A percentile compares a stretch with the other conserved stretches of the same genome.
Evolutionary conservation across 1,140 invertebrate genomes (phyloP).

Genomic region (Argopecten irradians): DNA sequence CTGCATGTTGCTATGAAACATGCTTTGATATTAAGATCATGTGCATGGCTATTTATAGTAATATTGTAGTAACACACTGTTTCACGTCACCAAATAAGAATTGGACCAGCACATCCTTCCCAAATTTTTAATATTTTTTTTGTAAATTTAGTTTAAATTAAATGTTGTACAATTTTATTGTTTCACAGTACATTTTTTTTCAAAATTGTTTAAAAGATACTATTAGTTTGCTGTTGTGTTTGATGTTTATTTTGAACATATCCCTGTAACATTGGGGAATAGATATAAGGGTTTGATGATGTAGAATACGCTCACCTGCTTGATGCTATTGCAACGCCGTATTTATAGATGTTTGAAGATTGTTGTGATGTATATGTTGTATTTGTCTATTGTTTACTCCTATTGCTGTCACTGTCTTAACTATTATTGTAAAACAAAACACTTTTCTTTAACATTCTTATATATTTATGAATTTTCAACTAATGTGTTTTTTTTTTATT

Average conservation of each 20-base stretch:
- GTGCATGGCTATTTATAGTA: conserved; percentile 22
- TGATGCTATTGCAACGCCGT: not conserved
- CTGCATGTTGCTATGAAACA: conserved; percentile 9
- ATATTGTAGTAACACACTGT: not conserved
- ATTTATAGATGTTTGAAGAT: not conserved
- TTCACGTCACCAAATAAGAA: conserved; percentile 1
- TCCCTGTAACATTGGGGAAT: not conserved
- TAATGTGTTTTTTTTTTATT: too few relatives aligned
- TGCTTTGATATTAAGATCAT: not conserved
- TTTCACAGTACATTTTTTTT: not conserved
- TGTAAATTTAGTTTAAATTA: conserved; percentile 3
- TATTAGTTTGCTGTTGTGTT: not conserved
- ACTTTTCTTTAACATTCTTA: too few relatives aligned
- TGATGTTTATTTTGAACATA: not conserved
- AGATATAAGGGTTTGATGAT: not conserved
- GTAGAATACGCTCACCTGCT: conserved; percentile 14
- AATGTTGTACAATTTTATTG: not conserved
- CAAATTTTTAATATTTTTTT: not conserved
- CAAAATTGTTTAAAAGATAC: not conserved
- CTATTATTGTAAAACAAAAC: not conserved
- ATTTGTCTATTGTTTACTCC: not conserved
- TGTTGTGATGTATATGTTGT: conserved; percentile 11
- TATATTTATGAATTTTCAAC: too few relatives aligned
- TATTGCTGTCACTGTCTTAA: not conserved
- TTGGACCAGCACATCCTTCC: not conserved